These are phyloP conservation scores for Lampris megalopsis DNA, from an alignment of 2,113 vertebrate species.

Conservation along the genomic window DNA sequence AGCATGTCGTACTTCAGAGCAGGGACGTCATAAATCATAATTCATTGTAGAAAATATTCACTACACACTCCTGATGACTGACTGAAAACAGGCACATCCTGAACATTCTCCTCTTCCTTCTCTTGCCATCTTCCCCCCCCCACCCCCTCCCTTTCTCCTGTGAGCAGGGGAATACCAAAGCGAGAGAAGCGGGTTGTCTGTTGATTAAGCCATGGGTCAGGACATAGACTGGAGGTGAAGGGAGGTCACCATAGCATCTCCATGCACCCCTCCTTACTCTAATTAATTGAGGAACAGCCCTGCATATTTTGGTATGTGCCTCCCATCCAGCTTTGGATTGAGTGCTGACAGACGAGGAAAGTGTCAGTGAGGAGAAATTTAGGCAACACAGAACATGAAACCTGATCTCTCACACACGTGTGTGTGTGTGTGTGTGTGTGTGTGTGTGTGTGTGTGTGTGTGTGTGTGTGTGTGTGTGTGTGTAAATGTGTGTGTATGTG, in stretches of 20 bases:
- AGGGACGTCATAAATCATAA: constrained; percentile 32
- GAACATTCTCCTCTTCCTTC: constrained; percentile 25
- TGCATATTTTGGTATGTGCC: constrained; percentile 49
- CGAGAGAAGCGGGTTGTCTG: constrained; percentile 57
- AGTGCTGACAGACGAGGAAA: constrained; percentile 75
- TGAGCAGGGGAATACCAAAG: constrained; percentile 63
- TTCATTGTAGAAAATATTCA: constrained; percentile 52
- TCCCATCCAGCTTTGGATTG: constrained; percentile 57
- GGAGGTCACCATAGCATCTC: constrained; percentile 42
- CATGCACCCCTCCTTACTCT: constrained; percentile 20
- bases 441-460: constrained; percentile 8
- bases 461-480: constrained; percentile 10
- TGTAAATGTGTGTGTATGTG: constrained; percentile 29
- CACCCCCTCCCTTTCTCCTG: constrained; percentile 25
- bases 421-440: constrained; percentile 3
- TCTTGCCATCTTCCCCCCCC: constrained; percentile 23
- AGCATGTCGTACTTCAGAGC: constrained; percentile 13
- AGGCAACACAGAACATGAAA: constrained; percentile 79
- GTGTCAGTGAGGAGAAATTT: constrained; percentile 72
- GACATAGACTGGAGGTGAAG: constrained; percentile 60
- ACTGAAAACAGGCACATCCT: constrained; percentile 60
- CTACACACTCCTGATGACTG: constrained; percentile 60
- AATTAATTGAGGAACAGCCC: constrained; percentile 69
- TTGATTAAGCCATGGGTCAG: constrained; percentile 62
- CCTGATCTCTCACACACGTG: constrained; percentile 57